Evolutionary conservation across 2,797 vertebrate species (phyloP).

Genomic region (Eulemur albifrons): DNA sequence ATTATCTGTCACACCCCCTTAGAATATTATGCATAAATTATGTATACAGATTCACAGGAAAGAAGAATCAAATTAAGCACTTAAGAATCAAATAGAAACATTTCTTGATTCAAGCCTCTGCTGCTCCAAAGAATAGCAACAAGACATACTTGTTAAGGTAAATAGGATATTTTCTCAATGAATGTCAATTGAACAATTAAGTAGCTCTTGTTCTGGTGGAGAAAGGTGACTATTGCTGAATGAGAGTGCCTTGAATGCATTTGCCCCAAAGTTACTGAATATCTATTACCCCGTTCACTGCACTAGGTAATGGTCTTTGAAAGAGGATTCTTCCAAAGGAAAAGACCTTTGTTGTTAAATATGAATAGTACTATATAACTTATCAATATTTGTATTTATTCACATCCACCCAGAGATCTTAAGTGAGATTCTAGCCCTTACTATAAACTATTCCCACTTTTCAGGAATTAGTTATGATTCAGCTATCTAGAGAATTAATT

Average conservation of each 20-base stretch:
- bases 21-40: not conserved
- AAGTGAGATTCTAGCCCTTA: not conserved
- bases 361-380: not conserved
- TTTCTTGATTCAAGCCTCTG: not conserved
- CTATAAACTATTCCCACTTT: not conserved
- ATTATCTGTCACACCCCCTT: not conserved
- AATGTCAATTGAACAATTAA: not conserved
- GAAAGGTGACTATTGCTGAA: not conserved
- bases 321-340: not conserved
- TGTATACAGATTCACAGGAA: not conserved
- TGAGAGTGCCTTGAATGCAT: too few relatives aligned
- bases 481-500: not conserved
- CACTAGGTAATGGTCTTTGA: not conserved
- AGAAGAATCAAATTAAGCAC: not conserved
- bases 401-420: not conserved
- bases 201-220: too few relatives aligned
- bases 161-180: not conserved
- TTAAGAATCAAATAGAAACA: not conserved
- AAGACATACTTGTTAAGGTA: not conserved
- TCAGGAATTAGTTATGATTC: not conserved
- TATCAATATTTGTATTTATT: too few relatives aligned
- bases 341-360: not conserved
- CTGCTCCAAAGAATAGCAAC: not conserved
- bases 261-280: too few relatives aligned
- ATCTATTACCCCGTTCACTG: too few relatives aligned